phyloP scores from a whole-genome alignment of 2,113 vertebrate species.

The Australoheros scitulus region DNA sequence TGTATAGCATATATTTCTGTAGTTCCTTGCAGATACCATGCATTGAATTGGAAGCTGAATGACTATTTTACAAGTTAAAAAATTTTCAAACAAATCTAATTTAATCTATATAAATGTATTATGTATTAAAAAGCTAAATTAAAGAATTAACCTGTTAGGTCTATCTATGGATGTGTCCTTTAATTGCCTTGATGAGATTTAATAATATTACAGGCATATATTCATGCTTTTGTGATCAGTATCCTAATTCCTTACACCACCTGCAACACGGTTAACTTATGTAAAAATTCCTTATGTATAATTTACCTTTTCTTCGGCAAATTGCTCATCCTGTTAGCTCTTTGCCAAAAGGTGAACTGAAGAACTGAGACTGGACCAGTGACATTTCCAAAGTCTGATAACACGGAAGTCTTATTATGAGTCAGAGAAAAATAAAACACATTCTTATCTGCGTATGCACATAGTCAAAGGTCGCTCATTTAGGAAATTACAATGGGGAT shows the following conservation, averaged over 20 bases:
- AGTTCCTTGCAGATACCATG: background rate
- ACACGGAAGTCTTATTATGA: constrained; percentile 64
- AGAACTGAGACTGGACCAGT: constrained; percentile 50
- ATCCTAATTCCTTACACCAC: background rate
- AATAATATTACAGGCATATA: constrained; percentile 3
- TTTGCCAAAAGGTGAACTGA: constrained; percentile 53
- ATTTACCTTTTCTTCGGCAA: constrained; percentile 35
- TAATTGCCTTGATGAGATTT: background rate
- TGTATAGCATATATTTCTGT: background rate
- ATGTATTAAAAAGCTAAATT: background rate
- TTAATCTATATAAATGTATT: constrained; percentile 2
- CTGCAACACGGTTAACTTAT: constrained; percentile 11
- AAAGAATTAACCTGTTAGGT: background rate
- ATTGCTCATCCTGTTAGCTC: constrained; percentile 9
- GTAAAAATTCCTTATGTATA: background rate
- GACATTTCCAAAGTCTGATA: constrained; percentile 82
- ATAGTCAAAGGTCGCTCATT: constrained; percentile 75
- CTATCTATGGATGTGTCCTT: background rate
- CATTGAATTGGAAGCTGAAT: background rate
- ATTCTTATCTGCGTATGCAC: constrained; percentile 64
- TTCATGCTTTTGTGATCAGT: background rate
- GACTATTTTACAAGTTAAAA: background rate
- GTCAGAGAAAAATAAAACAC: constrained; percentile 62
- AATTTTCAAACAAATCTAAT: background rate
- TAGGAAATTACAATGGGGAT: constrained; percentile 70